A percentile compares a stretch with the other conserved stretches of the same genome.
Evolutionary conservation across 2,888 invertebrate genomes (phyloP).

Genomic region (Acutogordius australiensis): DNA sequence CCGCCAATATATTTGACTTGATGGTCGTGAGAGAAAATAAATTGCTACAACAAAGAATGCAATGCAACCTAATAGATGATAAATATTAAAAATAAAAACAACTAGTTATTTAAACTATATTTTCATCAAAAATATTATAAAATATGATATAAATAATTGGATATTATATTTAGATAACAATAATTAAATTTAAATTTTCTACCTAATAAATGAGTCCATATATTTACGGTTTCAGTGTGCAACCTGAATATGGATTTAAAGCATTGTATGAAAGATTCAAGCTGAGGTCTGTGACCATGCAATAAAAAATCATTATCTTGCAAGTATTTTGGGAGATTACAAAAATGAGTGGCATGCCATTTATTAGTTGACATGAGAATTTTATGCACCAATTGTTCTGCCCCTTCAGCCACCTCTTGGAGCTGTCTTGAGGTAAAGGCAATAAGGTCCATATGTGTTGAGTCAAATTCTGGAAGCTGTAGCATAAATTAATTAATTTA

Average conservation of each 20-base stretch:
- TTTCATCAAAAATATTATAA: no score
- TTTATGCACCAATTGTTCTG: constrained; percentile 6
- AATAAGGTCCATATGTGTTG: constrained; percentile 4
- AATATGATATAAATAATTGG: background rate
- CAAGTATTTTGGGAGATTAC: constrained; percentile 58
- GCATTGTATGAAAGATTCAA: constrained; percentile 78
- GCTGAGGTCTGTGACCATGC: constrained; percentile 72
- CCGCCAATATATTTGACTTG: constrained; percentile 53
- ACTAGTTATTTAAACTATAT: constrained; percentile 9
- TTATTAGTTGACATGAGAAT: background rate
- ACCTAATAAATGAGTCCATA: constrained; percentile 80
- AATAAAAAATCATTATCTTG: constrained; percentile 91
- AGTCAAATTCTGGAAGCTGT: constrained; percentile 2
- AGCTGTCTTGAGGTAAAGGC: constrained; percentile 6
- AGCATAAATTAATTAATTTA: no score
- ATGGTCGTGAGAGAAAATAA: constrained; percentile 57
- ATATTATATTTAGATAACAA: background rate
- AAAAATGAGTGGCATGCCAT: constrained; percentile 49
- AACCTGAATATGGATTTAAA: constrained; percentile 90
- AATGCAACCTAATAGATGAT: constrained; percentile 19
- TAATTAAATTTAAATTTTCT: constrained; percentile 15
- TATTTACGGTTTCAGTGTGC: constrained; percentile 95
- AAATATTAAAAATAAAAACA: constrained; percentile 19
- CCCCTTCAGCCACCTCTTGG: constrained; percentile 4
- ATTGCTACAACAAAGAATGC: constrained; percentile 32